A percentile compares a stretch with the other conserved stretches of the same genome.
phyloP scores from a whole-genome alignment of 64 coral and sea anemone species.

The Montipora capricornis region DNA sequence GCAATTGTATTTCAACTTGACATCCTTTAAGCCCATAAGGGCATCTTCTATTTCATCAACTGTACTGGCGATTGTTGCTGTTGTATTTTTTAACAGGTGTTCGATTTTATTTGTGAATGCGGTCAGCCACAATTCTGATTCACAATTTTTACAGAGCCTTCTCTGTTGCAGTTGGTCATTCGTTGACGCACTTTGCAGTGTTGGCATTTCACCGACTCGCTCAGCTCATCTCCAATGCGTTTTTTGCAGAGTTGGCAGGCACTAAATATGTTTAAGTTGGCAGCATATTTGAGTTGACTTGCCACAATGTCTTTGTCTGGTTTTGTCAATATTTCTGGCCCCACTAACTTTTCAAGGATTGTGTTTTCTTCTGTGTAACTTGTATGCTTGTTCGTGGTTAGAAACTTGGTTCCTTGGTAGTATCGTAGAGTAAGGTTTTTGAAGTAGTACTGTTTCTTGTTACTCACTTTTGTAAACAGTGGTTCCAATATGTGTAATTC shows the following conservation, averaged over 20 bases:
- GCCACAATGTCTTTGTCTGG: not conserved
- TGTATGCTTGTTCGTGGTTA: conserved; percentile 39
- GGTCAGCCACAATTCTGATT: conserved; percentile 52
- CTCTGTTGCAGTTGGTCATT: conserved; percentile 25
- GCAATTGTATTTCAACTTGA: conserved; percentile 35
- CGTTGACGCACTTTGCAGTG: conserved; percentile 45
- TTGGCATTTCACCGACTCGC: conserved; percentile 45
- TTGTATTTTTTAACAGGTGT: not conserved
- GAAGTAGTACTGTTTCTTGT: conserved; percentile 17
- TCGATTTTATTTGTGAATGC: conserved; percentile 43
- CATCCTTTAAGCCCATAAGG: conserved; percentile 4
- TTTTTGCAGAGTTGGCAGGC: conserved; percentile 49
- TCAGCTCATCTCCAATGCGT: not conserved
- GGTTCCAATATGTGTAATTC: conserved; percentile 49
- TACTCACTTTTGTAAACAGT: conserved; percentile 2
- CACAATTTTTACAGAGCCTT: conserved; percentile 21
- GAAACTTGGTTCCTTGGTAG: conserved; percentile 41
- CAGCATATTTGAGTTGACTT: conserved; percentile 36
- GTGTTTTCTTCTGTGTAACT: conserved; percentile 31
- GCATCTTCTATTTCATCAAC: conserved; percentile 43
- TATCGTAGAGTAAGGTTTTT: conserved; percentile 53
- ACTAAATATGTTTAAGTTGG: conserved; percentile 32
- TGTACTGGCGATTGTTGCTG: conserved; percentile 15
- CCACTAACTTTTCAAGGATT: conserved; percentile 39
- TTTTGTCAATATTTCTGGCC: conserved; percentile 46